Evolutionary conservation across 2,113 vertebrate species (phyloP), one percentile per base, ranked within the genome.

Genomic region (Microcebus tavaratra): DNA sequence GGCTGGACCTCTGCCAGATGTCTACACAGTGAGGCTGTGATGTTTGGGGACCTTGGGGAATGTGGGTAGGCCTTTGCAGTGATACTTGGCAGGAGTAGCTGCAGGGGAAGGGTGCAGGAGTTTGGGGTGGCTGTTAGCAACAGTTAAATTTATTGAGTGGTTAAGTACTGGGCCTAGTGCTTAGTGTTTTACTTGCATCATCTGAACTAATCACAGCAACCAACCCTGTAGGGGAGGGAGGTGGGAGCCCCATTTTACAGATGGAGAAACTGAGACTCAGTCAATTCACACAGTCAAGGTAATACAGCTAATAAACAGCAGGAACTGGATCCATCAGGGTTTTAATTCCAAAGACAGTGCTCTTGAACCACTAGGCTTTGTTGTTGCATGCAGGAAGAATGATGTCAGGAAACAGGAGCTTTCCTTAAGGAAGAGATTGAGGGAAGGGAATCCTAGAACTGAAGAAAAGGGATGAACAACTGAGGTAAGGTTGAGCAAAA

Each of bases 271-370:
- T 95, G 94, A 97, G 94, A 75, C 48, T 67, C 21, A 18, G 34
- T 57, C 31, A 29, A 3, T 80, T 48, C 55, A 25, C 55, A 65
- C 57, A 50, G 92, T 50, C 96, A 97, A 94, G 96, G 92, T 96
- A 73, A 95, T 50, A 36, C 3, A 68, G 63, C 31, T 80, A 25
- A 72, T 85, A 92, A 97, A 98, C 67, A 57, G 73, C 78, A 89
- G 83, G 72, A 78, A 75, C 31, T 73, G 45, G 85, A 55, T 82
- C 82, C 34, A 82, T 63, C 42, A 27, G 85, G 94, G 90, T 91
- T 98, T 99, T 99, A 99, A 99, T 99, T 82, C 98, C 98, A 10
- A 98, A 99, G 95, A 97, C 98, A 1, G 98, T 98, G 85, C 97
- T 98, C 96, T 98, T 98, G 83, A 98, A 97, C 67, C 97, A 98